These are phyloP conservation scores for Conger conger DNA, from an alignment of 2,113 vertebrate genomes.

Conservation along the genomic window DNA sequence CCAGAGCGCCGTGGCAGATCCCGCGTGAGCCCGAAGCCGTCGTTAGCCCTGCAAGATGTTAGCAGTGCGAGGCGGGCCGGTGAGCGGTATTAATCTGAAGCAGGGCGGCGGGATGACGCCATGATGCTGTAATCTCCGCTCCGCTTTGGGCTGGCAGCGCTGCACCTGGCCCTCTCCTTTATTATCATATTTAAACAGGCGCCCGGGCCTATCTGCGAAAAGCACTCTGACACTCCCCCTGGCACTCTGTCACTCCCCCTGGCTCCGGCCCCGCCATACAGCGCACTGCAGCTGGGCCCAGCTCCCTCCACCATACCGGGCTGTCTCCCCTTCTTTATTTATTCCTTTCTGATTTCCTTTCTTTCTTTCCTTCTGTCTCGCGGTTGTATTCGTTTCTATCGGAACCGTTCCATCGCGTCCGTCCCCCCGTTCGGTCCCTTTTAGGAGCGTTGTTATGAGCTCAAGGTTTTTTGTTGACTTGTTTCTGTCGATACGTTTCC, in stretches of 20 bases:
- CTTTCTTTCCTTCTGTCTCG: no score
- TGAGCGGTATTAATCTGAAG: conserved; percentile 60
- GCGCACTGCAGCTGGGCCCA: background rate
- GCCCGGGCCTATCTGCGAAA: conserved; percentile 10
- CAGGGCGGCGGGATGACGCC: conserved; percentile 69
- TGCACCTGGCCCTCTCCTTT: conserved; percentile 62
- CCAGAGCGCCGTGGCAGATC: no score
- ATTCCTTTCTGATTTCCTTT: background rate
- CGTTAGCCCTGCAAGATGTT: conserved; percentile 76
- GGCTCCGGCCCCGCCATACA: conserved; percentile 5
- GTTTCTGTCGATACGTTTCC: no score
- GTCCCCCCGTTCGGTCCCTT: background rate
- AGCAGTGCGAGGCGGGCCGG: conserved; percentile 76
- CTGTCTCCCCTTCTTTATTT: background rate
- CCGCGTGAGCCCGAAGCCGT: conserved; percentile 68
- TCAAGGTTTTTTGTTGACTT: no score
- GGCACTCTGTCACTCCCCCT: background rate
- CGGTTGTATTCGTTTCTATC: no score
- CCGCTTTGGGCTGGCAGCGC: conserved; percentile 50
- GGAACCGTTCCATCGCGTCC: no score
- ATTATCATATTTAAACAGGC: conserved; percentile 38
- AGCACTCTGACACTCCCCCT: background rate
- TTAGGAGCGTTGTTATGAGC: no score
- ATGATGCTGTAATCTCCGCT: conserved; percentile 63
- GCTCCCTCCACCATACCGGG: background rate